A percentile compares a stretch with the other conserved stretches of the same genome.
Conservation (phyloP, 1,140 invertebrate genomes). For the Hyphantria cunea region DNA sequence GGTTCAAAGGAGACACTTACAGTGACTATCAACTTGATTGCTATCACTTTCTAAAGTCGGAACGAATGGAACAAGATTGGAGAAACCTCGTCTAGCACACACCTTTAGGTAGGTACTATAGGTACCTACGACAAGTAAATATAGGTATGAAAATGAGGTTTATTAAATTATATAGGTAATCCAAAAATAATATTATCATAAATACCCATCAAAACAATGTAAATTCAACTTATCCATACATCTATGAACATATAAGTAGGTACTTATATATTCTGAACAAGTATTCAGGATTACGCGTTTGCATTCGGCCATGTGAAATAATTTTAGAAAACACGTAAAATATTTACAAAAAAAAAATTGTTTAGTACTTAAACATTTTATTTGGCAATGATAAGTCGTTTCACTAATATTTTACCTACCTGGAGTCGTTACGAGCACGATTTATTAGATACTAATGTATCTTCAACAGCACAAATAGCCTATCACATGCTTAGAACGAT, state of each 20-base stretch:
- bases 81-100: not conserved
- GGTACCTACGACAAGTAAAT: no score
- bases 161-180: no score
- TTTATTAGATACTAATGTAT: not conserved
- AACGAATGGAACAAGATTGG: not conserved
- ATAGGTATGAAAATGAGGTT: no score
- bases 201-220: no score
- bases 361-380: not conserved
- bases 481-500: slow-evolving; percentile 3
- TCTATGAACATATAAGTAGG: no score
- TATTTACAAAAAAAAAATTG: not conserved
- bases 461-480: slow-evolving; percentile 4
- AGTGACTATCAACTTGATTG: slow-evolving; percentile 14
- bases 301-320: not conserved
- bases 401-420: slow-evolving; percentile 6
- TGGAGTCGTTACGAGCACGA: slow-evolving; percentile 2
- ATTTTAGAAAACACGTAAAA: not conserved
- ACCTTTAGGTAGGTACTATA: no score
- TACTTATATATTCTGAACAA: no score
- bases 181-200: no score
- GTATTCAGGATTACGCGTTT: not conserved
- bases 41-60: slow-evolving; percentile 13
- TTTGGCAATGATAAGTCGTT: not conserved
- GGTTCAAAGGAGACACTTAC: slow-evolving; percentile 8
- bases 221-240: no score